These are phyloP conservation scores for Tragelaphus oryx DNA, from an alignment of 2,797 vertebrate species.

Conservation along the genomic window DNA sequence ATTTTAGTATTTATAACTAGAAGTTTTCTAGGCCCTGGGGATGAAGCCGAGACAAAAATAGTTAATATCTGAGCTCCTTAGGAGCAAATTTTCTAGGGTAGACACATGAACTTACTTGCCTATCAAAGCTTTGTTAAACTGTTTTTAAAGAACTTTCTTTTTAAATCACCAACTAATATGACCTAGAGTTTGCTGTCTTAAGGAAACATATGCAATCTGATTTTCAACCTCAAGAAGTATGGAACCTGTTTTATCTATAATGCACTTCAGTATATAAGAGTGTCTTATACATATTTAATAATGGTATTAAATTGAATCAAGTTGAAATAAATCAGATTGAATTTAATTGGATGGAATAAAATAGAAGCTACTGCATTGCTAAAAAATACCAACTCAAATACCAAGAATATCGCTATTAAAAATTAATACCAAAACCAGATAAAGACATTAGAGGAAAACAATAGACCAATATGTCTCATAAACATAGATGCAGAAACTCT, in stretches of 20 bases:
- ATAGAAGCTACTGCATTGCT: neutral
- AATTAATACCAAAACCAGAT: neutral
- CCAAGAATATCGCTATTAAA: neutral
- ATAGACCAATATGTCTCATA: neutral
- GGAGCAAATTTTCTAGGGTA: neutral
- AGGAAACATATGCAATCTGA: neutral
- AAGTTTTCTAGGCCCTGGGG: neutral
- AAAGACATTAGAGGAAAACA: neutral
- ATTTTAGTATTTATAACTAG: neutral
- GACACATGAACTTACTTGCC: neutral
- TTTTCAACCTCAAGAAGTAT: neutral
- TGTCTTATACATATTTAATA: neutral
- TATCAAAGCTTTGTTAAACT: neutral
- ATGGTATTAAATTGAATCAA: neutral
- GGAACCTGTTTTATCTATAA: neutral
- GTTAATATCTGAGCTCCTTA: neutral
- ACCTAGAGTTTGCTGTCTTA: neutral
- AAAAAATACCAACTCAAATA: neutral
- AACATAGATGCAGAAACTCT: neutral
- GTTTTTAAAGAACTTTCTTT: neutral
- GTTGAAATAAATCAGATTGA: neutral
- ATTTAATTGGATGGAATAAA: neutral
- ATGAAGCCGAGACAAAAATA: neutral
- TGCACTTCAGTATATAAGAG: neutral
- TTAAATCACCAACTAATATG: neutral